Conservation (phyloP, 2,797 vertebrate species). For the Macrochelys suwanniensis region DNA sequence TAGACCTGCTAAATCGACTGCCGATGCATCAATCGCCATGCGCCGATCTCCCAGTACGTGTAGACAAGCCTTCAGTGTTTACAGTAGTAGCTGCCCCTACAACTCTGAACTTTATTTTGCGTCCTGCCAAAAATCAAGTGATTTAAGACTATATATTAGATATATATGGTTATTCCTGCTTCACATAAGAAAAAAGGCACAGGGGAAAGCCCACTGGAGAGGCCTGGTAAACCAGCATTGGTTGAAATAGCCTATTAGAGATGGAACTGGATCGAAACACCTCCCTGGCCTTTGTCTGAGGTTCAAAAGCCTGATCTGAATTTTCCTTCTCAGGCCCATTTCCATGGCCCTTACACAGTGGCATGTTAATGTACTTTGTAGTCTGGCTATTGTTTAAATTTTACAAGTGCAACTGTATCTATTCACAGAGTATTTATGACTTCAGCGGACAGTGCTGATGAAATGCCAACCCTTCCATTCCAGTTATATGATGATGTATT, state of each 20-base stretch:
- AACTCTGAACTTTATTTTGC: background rate
- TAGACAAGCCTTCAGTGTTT: background rate
- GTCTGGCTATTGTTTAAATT: background rate
- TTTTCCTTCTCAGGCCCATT: background rate
- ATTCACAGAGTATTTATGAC: background rate
- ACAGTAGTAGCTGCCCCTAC: background rate
- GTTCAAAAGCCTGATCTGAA: background rate
- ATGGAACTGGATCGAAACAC: rapidly evolving
- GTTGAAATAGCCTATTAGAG: rapidly evolving
- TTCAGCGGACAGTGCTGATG: background rate
- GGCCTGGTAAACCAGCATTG: rapidly evolving
- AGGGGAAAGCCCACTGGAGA: background rate
- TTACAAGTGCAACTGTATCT: background rate
- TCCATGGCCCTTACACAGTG: rapidly evolving
- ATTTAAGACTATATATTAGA: background rate
- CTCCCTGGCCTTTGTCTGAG: background rate
- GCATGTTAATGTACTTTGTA: background rate
- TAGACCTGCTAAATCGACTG: too few species aligned
- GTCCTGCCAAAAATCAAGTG: background rate
- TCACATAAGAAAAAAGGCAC: background rate
- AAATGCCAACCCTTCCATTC: background rate
- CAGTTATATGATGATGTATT: rapidly evolving
- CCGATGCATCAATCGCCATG: too few species aligned
- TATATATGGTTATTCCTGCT: background rate
- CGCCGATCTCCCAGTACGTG: too few species aligned